phyloP scores from a whole-genome alignment of 2,113 vertebrate species.

The Melanostigma gelatinosum region DNA sequence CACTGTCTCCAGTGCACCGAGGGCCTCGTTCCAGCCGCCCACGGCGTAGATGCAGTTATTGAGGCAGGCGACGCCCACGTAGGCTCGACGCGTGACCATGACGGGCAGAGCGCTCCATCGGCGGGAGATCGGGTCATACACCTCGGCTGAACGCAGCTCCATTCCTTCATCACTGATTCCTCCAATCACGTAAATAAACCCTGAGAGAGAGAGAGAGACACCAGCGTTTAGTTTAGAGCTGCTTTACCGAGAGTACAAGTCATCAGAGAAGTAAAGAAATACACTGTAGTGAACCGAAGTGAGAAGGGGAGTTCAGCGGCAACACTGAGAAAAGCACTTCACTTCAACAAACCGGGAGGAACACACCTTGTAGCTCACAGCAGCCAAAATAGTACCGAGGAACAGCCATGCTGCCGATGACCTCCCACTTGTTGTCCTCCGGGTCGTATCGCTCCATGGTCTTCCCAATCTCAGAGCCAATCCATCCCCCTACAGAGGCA shows the following conservation, averaged over 20 bases:
- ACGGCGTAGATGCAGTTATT: slow-evolving; percentile 95
- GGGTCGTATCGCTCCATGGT: slow-evolving; percentile 97
- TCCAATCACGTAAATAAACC: slow-evolving; percentile 94
- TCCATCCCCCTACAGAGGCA: slow-evolving; percentile 89
- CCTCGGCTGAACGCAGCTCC: slow-evolving; percentile 92
- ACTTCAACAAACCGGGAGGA: background rate
- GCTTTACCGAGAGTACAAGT: background rate
- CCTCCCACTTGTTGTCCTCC: slow-evolving; percentile 95
- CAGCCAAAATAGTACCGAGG: slow-evolving; percentile 97
- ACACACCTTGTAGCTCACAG: slow-evolving; percentile 94
- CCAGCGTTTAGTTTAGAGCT: background rate
- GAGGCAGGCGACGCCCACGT: slow-evolving; percentile 93
- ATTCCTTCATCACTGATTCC: slow-evolving; percentile 93
- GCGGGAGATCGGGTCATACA: slow-evolving; percentile 92
- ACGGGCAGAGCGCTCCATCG: slow-evolving; percentile 92
- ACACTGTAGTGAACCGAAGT: background rate
- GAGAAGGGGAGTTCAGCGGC: background rate
- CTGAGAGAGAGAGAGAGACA: slow-evolving; percentile 71
- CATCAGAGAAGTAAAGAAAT: background rate
- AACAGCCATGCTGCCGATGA: slow-evolving; percentile 92
- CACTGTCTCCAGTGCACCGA: slow-evolving; percentile 92
- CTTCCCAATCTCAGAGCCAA: slow-evolving; percentile 96
- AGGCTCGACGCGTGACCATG: slow-evolving; percentile 91
- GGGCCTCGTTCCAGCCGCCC: slow-evolving; percentile 94
- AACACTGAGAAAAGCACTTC: background rate